phyloP scores from a whole-genome alignment of 2,797 vertebrate species.

The Pipistrellus pipistrellus region DNA sequence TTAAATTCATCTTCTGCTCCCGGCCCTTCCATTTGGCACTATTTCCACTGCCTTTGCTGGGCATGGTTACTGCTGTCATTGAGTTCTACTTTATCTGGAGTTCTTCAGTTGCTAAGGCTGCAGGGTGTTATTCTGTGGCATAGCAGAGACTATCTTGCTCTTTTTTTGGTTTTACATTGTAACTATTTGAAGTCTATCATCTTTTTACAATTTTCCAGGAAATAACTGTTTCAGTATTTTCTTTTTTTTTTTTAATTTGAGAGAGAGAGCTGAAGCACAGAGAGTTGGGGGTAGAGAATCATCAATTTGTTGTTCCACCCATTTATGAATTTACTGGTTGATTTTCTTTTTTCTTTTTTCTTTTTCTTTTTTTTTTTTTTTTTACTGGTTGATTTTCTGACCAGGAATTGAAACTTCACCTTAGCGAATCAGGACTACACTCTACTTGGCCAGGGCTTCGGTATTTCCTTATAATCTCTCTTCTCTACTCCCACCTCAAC shows the following conservation, averaged over 20 bases:
- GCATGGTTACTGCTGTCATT: neutral
- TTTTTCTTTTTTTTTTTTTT: too few species aligned
- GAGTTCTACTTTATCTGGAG: neutral
- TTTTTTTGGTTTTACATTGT: neutral
- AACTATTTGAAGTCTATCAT: slow-evolving; percentile 16
- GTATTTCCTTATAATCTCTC: slow-evolving; percentile 12
- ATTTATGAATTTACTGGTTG: neutral
- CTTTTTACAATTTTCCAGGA: slow-evolving; percentile 16
- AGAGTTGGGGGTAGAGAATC: neutral
- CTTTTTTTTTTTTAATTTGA: neutral
- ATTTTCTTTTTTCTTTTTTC: too few species aligned
- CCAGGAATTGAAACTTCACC: neutral
- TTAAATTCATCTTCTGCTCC: neutral
- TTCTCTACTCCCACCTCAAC: neutral
- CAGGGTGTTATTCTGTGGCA: neutral
- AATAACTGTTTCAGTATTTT: slow-evolving; percentile 44
- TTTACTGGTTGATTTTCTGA: neutral
- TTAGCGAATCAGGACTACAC: neutral
- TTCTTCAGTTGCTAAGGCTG: slow-evolving; percentile 13
- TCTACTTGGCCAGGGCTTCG: neutral
- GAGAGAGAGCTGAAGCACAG: neutral
- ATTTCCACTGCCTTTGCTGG: neutral
- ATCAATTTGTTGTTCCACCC: neutral
- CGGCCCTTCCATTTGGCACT: slow-evolving; percentile 7
- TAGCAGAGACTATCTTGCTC: neutral